Evolutionary conservation across 2,113 vertebrate genomes (phyloP).

Genomic region (Struthio camelus): DNA sequence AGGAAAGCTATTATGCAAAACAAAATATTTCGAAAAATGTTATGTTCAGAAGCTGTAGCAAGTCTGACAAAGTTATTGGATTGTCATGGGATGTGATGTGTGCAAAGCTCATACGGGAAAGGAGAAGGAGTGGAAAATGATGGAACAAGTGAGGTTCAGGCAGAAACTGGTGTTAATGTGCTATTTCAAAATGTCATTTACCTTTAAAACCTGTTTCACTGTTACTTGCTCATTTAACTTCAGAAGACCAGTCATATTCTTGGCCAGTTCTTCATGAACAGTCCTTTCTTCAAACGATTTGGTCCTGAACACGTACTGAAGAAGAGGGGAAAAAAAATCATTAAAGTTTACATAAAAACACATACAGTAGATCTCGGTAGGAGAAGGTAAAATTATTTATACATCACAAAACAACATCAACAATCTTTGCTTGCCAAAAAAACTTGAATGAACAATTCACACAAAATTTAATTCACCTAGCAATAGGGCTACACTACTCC

Average conservation of each 20-base stretch:
- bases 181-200: slow-evolving; percentile 52
- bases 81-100: background rate
- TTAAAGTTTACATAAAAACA: background rate
- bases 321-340: background rate
- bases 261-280: slow-evolving; percentile 91
- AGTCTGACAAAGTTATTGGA: background rate
- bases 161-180: background rate
- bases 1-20: background rate
- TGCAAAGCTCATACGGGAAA: background rate
- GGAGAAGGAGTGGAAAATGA: background rate
- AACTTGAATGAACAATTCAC: background rate
- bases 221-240: slow-evolving; percentile 89
- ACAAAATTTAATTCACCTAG: background rate
- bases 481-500: background rate
- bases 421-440: background rate
- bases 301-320: slow-evolving; percentile 93
- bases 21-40: background rate
- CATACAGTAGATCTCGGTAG: background rate
- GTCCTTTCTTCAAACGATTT: slow-evolving; percentile 88
- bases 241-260: slow-evolving; percentile 89
- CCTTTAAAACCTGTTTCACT: slow-evolving; percentile 91
- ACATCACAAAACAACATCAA: background rate
- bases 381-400: background rate
- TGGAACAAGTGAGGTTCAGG: background rate
- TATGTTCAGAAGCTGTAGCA: background rate